Evolutionary conservation across 2,797 vertebrate species (phyloP).

Genomic region (Mormyrops boulengeri): DNA sequence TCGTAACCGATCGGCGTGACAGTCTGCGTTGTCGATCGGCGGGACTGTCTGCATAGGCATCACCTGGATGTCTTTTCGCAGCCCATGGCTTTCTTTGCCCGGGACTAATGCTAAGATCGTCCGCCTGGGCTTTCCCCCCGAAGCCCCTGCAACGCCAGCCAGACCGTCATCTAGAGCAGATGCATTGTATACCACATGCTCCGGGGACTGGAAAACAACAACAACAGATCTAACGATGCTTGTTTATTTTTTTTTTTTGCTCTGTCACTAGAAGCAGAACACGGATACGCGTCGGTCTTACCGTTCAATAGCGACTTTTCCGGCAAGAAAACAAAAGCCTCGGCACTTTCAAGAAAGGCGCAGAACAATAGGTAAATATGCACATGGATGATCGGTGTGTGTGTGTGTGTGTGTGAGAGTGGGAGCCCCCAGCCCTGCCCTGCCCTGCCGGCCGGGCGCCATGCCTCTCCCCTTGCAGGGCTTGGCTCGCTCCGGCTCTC

Average conservation of each 20-base stretch:
- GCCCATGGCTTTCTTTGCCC: neutral
- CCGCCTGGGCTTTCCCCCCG: neutral
- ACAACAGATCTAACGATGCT: neutral
- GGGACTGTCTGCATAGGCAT: neutral
- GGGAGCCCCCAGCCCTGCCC: neutral
- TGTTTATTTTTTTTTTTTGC: conserved; percentile 32
- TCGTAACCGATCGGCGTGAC: neutral
- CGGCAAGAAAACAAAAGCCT: conserved; percentile 91
- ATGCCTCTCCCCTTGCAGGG: conserved; percentile 62
- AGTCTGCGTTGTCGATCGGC: neutral
- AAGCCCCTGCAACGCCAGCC: neutral
- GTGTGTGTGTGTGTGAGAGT: neutral
- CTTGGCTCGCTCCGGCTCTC: conserved; percentile 77
- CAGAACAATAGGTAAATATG: conserved; percentile 85
- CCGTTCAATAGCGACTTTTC: conserved; percentile 88
- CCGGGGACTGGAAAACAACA: neutral
- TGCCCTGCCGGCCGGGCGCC: neutral
- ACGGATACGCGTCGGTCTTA: conserved; percentile 94
- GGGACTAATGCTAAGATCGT: neutral
- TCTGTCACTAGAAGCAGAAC: conserved; percentile 81
- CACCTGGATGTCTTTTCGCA: neutral
- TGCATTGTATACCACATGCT: neutral
- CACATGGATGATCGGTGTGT: neutral
- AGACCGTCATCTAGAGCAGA: neutral
- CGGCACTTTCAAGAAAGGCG: conserved; percentile 83